phyloP scores from a whole-genome alignment of 2,888 invertebrate genomes.

The Glyphotaelius pellucidus region DNA sequence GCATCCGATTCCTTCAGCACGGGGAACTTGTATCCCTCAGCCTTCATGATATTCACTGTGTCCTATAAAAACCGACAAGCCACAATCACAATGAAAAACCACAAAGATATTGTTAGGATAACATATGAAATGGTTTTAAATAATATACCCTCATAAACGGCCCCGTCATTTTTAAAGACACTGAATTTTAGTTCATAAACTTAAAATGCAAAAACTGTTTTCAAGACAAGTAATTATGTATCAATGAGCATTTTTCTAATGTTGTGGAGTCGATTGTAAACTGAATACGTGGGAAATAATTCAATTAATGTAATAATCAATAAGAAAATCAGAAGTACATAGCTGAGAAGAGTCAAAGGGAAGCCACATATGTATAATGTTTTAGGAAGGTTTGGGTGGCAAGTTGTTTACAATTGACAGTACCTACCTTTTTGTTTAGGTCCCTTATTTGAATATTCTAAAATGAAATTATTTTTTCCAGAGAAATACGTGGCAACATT shows the following conservation, averaged over 20 bases:
- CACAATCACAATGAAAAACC: background rate
- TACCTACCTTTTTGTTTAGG: background rate
- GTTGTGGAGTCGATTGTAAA: background rate
- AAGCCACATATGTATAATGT: constrained; percentile 33
- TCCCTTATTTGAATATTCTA: background rate
- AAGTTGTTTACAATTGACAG: background rate
- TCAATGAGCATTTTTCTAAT: background rate
- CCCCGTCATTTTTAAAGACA: constrained; percentile 65
- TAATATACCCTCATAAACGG: constrained; percentile 66
- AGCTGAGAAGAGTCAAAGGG: background rate
- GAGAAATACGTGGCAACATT: background rate
- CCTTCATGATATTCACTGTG: constrained; percentile 94
- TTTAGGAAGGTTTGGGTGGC: background rate
- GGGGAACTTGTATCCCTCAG: constrained; percentile 95
- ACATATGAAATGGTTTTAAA: constrained; percentile 16
- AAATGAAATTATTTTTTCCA: background rate
- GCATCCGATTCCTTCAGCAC: constrained; percentile 96
- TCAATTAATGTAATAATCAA: constrained; percentile 54
- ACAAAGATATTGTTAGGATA: constrained; percentile 44
- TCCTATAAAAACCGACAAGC: constrained; percentile 80
- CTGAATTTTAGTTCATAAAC: background rate
- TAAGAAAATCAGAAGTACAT: constrained; percentile 17
- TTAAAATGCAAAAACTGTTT: too few relatives aligned
- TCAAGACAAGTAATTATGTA: background rate
- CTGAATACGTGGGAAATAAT: constrained; percentile 43